Evolutionary conservation across 2,888 invertebrate species (phyloP).

Genomic region (Leptura quadrifasciata): DNA sequence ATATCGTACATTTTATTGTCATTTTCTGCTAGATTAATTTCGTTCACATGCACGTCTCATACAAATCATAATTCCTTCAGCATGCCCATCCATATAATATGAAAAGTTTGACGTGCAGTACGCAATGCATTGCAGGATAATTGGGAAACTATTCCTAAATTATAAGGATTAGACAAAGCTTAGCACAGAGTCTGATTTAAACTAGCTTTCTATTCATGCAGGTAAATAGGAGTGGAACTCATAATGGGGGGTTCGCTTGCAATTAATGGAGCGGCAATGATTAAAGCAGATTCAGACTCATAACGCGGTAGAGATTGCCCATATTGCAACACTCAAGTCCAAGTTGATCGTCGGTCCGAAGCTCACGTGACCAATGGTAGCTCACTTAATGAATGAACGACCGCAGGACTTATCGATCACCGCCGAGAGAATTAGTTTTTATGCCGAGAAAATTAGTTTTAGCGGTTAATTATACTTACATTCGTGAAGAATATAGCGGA

Average conservation of each 20-base stretch:
- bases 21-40: too few species aligned
- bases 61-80: not conserved
- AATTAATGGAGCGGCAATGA: constrained; percentile 66
- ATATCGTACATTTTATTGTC: too few species aligned
- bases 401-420: constrained; percentile 65
- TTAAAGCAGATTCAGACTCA: constrained; percentile 63
- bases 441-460: constrained; percentile 1
- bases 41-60: not conserved
- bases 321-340: constrained; percentile 60
- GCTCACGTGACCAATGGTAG: constrained; percentile 51
- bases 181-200: constrained; percentile 45
- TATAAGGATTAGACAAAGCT: constrained; percentile 33
- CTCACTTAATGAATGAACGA: constrained; percentile 67
- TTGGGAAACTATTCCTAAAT: constrained; percentile 33
- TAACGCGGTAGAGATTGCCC: constrained; percentile 55
- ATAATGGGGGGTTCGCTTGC: constrained; percentile 61
- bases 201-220: constrained; percentile 57
- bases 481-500: too few species aligned
- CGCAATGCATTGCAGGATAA: constrained; percentile 3
- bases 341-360: constrained; percentile 51
- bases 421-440: constrained; percentile 21
- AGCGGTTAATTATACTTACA: not conserved
- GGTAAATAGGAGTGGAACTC: constrained; percentile 60
- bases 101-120: constrained; percentile 12
- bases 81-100: not conserved